A percentile compares a stretch with the other conserved stretches of the same genome.
These are phyloP conservation scores for Gastracanthus pulcherrimus DNA, from an alignment of 2,888 invertebrate genomes.

Conservation along the genomic window DNA sequence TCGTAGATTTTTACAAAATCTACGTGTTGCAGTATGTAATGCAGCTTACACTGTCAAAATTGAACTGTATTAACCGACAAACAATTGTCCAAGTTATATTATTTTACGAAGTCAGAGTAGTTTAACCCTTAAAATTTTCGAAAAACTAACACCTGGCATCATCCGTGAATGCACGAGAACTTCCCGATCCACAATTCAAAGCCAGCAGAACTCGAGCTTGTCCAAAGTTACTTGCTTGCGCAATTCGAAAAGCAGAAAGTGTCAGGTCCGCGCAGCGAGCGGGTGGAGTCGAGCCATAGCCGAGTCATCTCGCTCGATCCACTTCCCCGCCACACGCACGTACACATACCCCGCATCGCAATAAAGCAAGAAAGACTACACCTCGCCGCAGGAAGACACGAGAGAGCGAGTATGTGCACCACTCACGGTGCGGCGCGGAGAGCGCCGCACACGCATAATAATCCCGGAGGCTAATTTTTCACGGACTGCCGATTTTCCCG, in stretches of 20 bases:
- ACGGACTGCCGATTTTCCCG: constrained; percentile 75
- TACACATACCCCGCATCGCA: background rate
- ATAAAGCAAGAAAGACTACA: background rate
- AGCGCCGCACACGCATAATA: constrained; percentile 68
- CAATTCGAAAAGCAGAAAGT: constrained; percentile 18
- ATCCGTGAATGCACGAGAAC: too few relatives aligned
- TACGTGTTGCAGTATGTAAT: too few relatives aligned
- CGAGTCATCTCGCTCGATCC: background rate
- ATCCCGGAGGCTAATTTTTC: constrained; percentile 73
- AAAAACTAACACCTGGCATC: too few relatives aligned
- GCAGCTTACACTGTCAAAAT: too few relatives aligned
- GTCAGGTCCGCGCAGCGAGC: background rate
- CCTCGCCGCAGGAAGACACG: too few relatives aligned
- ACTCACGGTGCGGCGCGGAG: background rate
- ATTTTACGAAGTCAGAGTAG: too few relatives aligned
- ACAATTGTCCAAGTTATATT: too few relatives aligned
- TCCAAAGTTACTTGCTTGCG: background rate
- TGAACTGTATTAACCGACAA: too few relatives aligned
- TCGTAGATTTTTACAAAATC: too few relatives aligned
- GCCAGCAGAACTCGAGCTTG: background rate
- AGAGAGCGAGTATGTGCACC: background rate
- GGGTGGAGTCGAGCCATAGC: background rate
- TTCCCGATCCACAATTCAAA: too few relatives aligned
- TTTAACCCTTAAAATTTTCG: too few relatives aligned
- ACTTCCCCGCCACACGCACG: background rate